Conservation (phyloP, 2,797 vertebrate genomes). For the Micromesistius poutassou region DNA sequence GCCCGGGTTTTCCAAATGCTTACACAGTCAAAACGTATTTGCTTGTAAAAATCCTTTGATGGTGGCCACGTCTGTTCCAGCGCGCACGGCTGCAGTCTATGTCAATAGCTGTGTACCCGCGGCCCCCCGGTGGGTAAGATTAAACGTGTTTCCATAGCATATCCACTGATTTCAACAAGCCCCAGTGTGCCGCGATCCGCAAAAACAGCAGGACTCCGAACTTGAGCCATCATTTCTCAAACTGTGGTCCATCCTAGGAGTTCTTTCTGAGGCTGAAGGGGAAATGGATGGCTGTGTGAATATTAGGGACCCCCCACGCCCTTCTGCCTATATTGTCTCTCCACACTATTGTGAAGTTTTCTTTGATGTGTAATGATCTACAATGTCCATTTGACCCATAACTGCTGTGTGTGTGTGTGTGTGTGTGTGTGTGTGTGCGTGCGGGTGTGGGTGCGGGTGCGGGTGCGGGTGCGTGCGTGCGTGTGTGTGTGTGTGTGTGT, state of each 20-base stretch:
- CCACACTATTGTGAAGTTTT: slow-evolving; percentile 43
- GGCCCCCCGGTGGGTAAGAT: slow-evolving; percentile 59
- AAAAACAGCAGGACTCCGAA: slow-evolving; percentile 42
- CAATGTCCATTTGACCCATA: slow-evolving; percentile 53
- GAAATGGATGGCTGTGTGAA: slow-evolving; percentile 14
- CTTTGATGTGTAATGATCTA: slow-evolving; percentile 64
- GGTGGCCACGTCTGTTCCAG: slow-evolving; percentile 68
- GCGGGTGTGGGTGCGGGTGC: slow-evolving; percentile 9
- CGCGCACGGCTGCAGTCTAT: slow-evolving; percentile 57
- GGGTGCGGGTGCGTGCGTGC: slow-evolving; percentile 1
- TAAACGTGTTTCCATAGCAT: slow-evolving; percentile 72
- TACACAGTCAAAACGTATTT: slow-evolving; percentile 67
- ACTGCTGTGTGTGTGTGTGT: slow-evolving; percentile 3
- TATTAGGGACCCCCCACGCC: slow-evolving; percentile 26
- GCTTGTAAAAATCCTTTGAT: slow-evolving; percentile 73
- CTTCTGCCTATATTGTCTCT: slow-evolving; percentile 30
- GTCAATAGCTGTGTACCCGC: slow-evolving; percentile 64
- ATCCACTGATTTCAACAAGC: slow-evolving; percentile 59
- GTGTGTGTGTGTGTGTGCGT: slow-evolving; percentile 5
- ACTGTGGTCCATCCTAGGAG: slow-evolving; percentile 35
- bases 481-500: slow-evolving; percentile 11
- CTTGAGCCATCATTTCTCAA: slow-evolving; percentile 50
- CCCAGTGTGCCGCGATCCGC: slow-evolving; percentile 43
- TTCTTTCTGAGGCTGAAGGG: slow-evolving; percentile 46
- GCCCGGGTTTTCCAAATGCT: slow-evolving; percentile 62